These are phyloP conservation scores for Neotoma lepida DNA, from an alignment of 2,113 vertebrate genomes.

Conservation along the genomic window DNA sequence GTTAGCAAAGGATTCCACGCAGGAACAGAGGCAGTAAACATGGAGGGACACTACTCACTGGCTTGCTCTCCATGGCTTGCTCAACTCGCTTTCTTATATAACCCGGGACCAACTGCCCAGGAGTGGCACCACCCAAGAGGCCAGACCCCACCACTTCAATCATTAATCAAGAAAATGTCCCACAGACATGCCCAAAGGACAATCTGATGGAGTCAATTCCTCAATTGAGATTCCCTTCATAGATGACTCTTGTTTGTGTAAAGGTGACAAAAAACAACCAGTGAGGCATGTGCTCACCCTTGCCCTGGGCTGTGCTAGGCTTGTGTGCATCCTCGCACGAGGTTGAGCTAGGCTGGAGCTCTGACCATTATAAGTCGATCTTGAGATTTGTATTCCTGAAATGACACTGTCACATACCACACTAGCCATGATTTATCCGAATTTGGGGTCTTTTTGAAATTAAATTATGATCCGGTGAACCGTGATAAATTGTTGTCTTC, in stretches of 20 bases:
- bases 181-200: not conserved
- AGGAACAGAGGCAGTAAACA: not conserved
- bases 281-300: not conserved
- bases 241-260: not conserved
- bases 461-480: not conserved
- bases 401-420: not conserved
- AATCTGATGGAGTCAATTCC: not conserved
- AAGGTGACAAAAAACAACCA: not conserved
- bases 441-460: not conserved
- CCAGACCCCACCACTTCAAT: not conserved
- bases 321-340: no score
- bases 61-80: not conserved
- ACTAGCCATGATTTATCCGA: not conserved
- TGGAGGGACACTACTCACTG: not conserved
- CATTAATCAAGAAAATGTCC: not conserved
- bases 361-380: not conserved
- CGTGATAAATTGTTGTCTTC: not conserved
- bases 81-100: not conserved
- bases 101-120: not conserved
- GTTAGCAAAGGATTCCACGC: not conserved
- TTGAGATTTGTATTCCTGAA: not conserved
- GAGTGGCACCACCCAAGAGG: not conserved
- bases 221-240: not conserved
- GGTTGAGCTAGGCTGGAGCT: not conserved
- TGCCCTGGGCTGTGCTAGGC: not conserved